Evolutionary conservation across 2,797 vertebrate genomes (phyloP), one percentile per base, ranked within the genome.

Genomic region (Phataginus tricuspis): DNA sequence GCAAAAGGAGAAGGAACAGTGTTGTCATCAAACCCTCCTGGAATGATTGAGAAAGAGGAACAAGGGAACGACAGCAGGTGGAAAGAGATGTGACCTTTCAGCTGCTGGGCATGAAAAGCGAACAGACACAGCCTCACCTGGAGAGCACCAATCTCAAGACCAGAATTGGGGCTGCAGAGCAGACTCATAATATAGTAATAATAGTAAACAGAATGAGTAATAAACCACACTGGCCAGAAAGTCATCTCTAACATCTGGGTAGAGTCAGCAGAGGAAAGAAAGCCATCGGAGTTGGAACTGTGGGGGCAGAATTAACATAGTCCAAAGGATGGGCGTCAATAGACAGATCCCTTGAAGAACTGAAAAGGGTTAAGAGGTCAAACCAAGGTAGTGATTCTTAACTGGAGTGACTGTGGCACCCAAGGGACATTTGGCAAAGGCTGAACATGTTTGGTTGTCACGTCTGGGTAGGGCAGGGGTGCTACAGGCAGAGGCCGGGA

Each of bases 401-500:
- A 29, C 31, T 21, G 23, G 31, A 51, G 27, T n/a, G 37, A 61
- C 79, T 53, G 18, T 69, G 13, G 69, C 15, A 5, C 13, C 31
- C 16, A 9, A 31, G 66, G 53, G 42, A 78, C 16, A 55, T 69
- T 34, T 27, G n/a, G 53, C 79, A 2, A 12, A 16, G 68, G 72
- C 34, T 49, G 25, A 74, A 59, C n/a, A 34, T 23, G 23, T 90
- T 25, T 42, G 27, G 51, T 31, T 29, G 59, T 74, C 80, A 27
- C 15, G 12, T 1, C 42, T 29, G 34, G 25, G n/a, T 11, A 34
- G 31, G 42, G 4, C 0, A 11, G n/a, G 14, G 4, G 1, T 69
- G 2, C 11, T 25, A 4, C 25, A 39, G 55, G 25, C 18, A 19
- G 63, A n/a, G n/a, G 45, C 31, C 14, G 27, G 37, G 21, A 9